These are phyloP conservation scores for Stenurella melanura DNA, from an alignment of 2,888 invertebrate genomes.

Conservation along the genomic window DNA sequence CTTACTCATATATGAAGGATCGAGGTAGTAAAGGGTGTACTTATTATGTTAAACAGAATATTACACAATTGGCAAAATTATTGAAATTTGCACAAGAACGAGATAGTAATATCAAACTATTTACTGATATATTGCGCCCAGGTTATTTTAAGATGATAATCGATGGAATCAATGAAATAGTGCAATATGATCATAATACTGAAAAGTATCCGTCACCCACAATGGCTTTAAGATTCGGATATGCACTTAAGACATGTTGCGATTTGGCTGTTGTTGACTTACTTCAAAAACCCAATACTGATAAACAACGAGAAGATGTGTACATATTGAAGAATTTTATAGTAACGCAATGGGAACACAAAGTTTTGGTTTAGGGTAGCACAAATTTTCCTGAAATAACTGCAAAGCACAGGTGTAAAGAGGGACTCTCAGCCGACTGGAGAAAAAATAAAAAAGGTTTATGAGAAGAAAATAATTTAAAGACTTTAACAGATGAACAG, in stretches of 20 bases:
- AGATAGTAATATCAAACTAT: too few relatives aligned
- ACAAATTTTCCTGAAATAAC: slow-evolving; percentile 38
- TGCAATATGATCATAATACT: slow-evolving; percentile 50
- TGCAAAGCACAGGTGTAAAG: not conserved
- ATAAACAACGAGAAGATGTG: slow-evolving; percentile 46
- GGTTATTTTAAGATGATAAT: slow-evolving; percentile 48
- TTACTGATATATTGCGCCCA: not conserved
- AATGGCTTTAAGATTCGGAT: slow-evolving; percentile 56
- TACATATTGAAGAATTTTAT: slow-evolving; percentile 54
- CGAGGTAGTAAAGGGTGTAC: too few relatives aligned
- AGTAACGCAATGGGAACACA: slow-evolving; percentile 57
- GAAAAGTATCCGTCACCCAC: slow-evolving; percentile 53
- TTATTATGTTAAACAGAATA: too few relatives aligned
- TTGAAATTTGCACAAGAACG: too few relatives aligned
- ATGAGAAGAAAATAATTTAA: not conserved
- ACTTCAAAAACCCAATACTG: slow-evolving; percentile 47
- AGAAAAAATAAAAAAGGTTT: not conserved
- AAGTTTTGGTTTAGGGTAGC: slow-evolving; percentile 53
- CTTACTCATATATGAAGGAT: too few relatives aligned
- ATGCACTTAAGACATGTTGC: slow-evolving; percentile 56
- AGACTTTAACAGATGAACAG: slow-evolving; percentile 1
- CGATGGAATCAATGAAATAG: slow-evolving; percentile 49
- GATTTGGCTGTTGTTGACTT: slow-evolving; percentile 53
- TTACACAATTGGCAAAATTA: too few relatives aligned
- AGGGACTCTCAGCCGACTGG: not conserved